Conservation (phyloP, 1,140 invertebrate genomes). For the Calephelis nemesis region DNA sequence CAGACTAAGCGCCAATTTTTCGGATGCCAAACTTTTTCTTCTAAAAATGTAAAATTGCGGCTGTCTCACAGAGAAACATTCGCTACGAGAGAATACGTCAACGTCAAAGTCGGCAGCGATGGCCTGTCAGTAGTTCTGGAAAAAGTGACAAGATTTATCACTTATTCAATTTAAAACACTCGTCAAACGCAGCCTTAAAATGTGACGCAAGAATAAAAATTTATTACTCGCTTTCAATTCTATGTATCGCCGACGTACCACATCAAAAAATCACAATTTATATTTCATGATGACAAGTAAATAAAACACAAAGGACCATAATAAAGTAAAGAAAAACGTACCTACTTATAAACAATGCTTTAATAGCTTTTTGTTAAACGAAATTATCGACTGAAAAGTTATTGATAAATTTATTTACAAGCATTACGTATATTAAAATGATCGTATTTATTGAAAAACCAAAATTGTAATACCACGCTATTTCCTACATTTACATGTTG, state of each 20-base stretch:
- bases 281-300: too few relatives aligned
- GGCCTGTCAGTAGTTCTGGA: constrained; percentile 38
- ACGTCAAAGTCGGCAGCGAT: constrained; percentile 24
- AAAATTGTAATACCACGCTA: too few relatives aligned
- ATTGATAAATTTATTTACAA: too few relatives aligned
- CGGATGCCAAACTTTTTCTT: constrained; percentile 14
- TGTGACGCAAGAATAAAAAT: constrained; percentile 31
- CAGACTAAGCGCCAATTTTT: constrained; percentile 13
- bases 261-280: neutral
- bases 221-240: constrained; percentile 26
- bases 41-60: constrained; percentile 13
- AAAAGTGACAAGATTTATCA: constrained; percentile 67
- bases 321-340: too few relatives aligned
- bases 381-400: too few relatives aligned
- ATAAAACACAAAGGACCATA: too few relatives aligned
- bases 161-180: constrained; percentile 67
- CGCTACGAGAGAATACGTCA: constrained; percentile 30
- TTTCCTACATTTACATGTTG: too few relatives aligned
- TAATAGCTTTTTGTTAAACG: too few relatives aligned
- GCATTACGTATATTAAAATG: too few relatives aligned
- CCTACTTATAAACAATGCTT: too few relatives aligned
- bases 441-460: too few relatives aligned
- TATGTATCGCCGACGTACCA: neutral
- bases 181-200: constrained; percentile 34
- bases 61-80: constrained; percentile 9